phyloP scores from a whole-genome alignment of 2,113 vertebrate species.

The Sinocyclocheilus anshuiensis region DNA sequence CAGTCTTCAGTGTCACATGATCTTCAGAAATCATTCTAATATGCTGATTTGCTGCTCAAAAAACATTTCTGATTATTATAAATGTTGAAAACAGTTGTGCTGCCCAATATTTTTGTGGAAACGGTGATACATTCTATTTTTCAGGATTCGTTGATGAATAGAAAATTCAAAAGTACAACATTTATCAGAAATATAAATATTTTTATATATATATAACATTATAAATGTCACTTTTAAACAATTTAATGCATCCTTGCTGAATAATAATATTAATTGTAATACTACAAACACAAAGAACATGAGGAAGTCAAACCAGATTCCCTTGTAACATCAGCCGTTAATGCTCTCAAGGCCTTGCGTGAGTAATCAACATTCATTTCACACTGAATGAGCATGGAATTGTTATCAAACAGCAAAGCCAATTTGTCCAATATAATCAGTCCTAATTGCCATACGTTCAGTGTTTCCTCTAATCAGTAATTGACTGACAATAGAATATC shows the following conservation, averaged over 20 bases:
- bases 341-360: conserved; percentile 29
- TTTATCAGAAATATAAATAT: background rate
- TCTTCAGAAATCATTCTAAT: background rate
- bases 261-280: too few relatives aligned
- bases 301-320: background rate
- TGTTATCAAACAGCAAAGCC: conserved; percentile 36
- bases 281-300: background rate
- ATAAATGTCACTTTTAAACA: background rate
- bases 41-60: background rate
- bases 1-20: background rate
- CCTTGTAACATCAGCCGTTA: conserved; percentile 3
- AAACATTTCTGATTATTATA: background rate
- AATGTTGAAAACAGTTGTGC: background rate
- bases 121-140: background rate
- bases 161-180: background rate
- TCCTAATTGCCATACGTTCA: conserved; percentile 43
- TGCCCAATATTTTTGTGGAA: too few relatives aligned
- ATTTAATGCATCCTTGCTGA: background rate
- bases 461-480: conserved; percentile 45
- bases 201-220: background rate
- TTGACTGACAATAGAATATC: conserved; percentile 49
- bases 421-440: conserved; percentile 50
- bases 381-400: conserved; percentile 50
- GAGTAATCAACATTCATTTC: conserved; percentile 55
- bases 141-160: background rate